Base-by-base conservation (phyloP, 2,113 vertebrate genomes). In the Siniperca knerii region DNA sequence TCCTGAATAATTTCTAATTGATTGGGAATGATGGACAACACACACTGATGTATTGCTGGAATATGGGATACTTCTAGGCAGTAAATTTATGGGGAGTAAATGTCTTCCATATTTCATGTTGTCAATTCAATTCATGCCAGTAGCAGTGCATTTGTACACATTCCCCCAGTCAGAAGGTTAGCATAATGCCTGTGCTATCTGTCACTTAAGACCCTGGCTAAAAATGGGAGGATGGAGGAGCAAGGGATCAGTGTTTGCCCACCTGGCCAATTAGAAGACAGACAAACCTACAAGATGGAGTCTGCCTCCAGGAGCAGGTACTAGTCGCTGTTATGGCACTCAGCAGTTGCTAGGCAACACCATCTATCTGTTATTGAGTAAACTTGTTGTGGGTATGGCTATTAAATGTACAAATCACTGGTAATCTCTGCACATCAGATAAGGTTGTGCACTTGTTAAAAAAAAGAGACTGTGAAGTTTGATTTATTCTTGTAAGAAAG, bases 1-100 rank as follows among this genome's bases (percentile, higher is more conserved):
- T 89, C 92, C 90, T 95, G 95, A 96, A 93, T 95, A 95, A 96
- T 96, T 96, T 96, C 94, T 96, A 97, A 96, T 95, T 97, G 95
- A 97, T 96, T 95, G 93, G 95, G 93, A 96, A 91, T 92, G 94
- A 95, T 96, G 93, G 88, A 88, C 90, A 91, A 91, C 87, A 84
- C 33, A 48, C 72, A 75, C 94, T 96, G 95, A 96, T 96, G 86
- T 94, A 95, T 94, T 95, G 92, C 94, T 46, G n/a, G 89, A 92
- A 86, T 79, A 72, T 83, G 77, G 89, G 90, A 95, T 93, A 95
- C 89, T 95, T 94, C 94, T 91, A 94, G 92, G 92, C 42, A 81
- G 91, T 87, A 91, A 87, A 97, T 96, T 92, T 95, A 95, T 95
- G 93, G 91, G 91, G 95, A 94, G 86, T 82, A 96, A 96, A 96